Evolutionary conservation across 2,888 invertebrate species (phyloP), one percentile per base, ranked within the genome.

Genomic region (Acleris sparsana): DNA sequence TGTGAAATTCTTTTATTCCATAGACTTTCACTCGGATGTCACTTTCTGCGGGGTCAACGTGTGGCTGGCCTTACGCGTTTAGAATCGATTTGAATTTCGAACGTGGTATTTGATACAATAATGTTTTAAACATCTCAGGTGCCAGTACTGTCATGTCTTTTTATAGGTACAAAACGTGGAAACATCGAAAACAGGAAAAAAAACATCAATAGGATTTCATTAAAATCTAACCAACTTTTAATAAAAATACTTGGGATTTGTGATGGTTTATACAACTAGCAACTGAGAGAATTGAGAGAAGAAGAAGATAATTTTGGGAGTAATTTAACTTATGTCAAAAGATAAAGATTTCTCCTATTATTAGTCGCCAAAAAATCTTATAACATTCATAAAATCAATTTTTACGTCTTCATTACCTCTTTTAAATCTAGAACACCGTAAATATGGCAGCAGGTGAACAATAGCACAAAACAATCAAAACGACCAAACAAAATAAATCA

Each of bases 11-110:
- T 75, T 72, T 78, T 70, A 71, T 70, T 67, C 68, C 63, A 68
- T 70, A 46, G 52, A 86, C 89, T 90, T 90, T 90, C 89, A 85
- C 89, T 84, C 55, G 13, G 72, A 78, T 78, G 77, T 81, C 80
- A 73, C 83, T 87, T 84, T 88, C 85, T 75, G 76, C 67, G 74
- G 73, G 83, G 80, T 84, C 82, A 82, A 71, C 72, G 74, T 74
- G 75, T 69, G 73, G 69, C 71, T 70, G 70, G 71, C 74, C 75
- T 76, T 72, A 70, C 56, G 70, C 63, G 71, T 62, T 71, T 72
- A 72, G 69, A 70, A 63, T 52, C 57, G 70, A 75, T 80, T 84
- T 73, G 65, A 80, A 80, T 80, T 77, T 72, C 65, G 75, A 82
- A 80, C 76, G 72, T 68, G 59, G 66, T 59, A 75, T 78, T 77